Evolutionary conservation across 2,888 invertebrate species (phyloP).

Genomic region (Antitype chi): DNA sequence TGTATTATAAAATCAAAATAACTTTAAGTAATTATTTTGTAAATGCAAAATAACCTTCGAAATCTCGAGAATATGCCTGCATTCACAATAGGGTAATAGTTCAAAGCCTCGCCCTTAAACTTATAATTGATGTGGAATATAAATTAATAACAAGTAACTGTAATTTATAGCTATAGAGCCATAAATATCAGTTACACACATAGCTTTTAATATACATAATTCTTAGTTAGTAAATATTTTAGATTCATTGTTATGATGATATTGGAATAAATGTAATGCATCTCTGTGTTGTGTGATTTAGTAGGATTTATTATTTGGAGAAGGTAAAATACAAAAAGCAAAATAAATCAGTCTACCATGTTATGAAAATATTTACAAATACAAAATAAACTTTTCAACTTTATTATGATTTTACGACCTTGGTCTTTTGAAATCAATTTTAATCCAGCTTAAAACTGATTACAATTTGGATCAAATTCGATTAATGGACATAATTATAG

Average conservation of each 20-base stretch:
- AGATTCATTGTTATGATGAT: conserved; percentile 14
- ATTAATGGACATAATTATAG: neutral
- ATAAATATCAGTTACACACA: conserved; percentile 51
- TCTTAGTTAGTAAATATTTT: conserved; percentile 38
- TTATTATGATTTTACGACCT: no score
- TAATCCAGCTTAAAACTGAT: no score
- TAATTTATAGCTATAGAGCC: conserved; percentile 34
- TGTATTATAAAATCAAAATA: neutral
- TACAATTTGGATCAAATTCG: neutral
- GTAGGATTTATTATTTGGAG: neutral
- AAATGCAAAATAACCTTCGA: conserved; percentile 2
- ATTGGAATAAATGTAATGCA: neutral
- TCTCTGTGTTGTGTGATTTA: conserved; percentile 8
- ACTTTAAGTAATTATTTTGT: neutral
- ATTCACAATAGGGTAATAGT: conserved; percentile 15
- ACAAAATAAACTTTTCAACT: no score
- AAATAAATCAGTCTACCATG: neutral
- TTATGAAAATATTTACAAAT: neutral
- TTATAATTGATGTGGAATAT: conserved; percentile 37
- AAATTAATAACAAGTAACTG: conserved; percentile 39
- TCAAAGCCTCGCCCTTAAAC: conserved; percentile 20
- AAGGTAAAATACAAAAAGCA: neutral
- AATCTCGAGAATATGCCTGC: conserved; percentile 16
- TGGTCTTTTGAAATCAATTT: no score
- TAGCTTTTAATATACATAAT: conserved; percentile 29